Base-by-base conservation (phyloP, 1,140 invertebrate genomes). In the Harpegnathos saltator region DNA sequence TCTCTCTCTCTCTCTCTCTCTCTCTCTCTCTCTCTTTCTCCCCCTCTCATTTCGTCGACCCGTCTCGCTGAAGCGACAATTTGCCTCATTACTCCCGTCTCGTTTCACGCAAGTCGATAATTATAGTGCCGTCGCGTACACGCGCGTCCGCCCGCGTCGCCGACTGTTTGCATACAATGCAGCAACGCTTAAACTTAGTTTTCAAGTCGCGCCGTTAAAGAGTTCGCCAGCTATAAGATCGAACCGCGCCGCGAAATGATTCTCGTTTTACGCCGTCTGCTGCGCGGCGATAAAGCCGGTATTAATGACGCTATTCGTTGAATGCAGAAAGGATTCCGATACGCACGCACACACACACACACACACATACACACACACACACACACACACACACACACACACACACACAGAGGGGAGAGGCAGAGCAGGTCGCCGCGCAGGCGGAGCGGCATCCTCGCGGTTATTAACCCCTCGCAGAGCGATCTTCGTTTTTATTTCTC, bases 261-360 rank as follows among this genome's bases (percentile, higher is more conserved):
- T 48, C n/a, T 74, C 38, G 24, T 75, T 75, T 75, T 74, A 29
- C 14, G 33, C 17, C 72, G 33, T 65, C 29, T 54, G 26, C 12
- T n/a, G 17, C 63, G 22, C 17, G 29, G 15, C 33, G 33, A 26
- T 69, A 78, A 69, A 69, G 33, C 33, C 75, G 63, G 50, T 69
- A 58, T 69, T 78, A 69, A 78, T 58, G 52, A 29, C 14, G 50
- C 17, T 78, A 78, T 69, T 78, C 69, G 17, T 14, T 50, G 48
- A 66, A 54, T 77, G 61, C 44, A 22, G 48, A 22, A 52, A 63
- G 48, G 9, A 75, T 63, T 65, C 15, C 26, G 19, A 56, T 54
- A n/a, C 1, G 48, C 14, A 15, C 54, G 19, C 17, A 62, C 44
- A 19, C 33, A n/a, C n/a, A n/a, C n/a, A n/a, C n/a, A n/a, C n/a